Conservation (phyloP, 2,797 vertebrate species). For the Pseudochirops cupreus region DNA sequence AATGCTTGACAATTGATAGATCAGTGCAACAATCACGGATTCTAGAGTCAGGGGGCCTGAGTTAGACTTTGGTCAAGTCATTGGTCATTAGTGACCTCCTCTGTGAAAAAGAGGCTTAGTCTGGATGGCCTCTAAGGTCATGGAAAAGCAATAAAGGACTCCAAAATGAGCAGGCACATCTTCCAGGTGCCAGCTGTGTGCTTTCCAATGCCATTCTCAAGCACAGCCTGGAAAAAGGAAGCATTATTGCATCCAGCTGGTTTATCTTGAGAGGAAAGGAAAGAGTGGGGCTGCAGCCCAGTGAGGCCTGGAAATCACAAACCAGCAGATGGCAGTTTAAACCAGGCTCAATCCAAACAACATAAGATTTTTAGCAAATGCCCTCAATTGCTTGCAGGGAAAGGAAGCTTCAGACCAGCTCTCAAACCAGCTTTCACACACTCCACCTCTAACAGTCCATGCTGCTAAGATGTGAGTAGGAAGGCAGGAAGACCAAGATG, state of each 20-base stretch:
- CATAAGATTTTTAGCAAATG: slow-evolving; percentile 69
- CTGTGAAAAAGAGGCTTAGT: neutral
- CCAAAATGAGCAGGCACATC: neutral
- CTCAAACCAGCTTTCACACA: slow-evolving; percentile 23
- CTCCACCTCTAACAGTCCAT: neutral
- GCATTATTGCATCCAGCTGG: slow-evolving; percentile 26
- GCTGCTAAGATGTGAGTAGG: slow-evolving; percentile 12
- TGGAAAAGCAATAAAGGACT: neutral
- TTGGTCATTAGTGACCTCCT: slow-evolving; percentile 3
- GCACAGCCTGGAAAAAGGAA: slow-evolving; percentile 45
- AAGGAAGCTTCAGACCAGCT: slow-evolving; percentile 60
- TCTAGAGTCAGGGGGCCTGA: neutral
- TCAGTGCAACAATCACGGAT: neutral
- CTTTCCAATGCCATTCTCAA: slow-evolving; percentile 57
- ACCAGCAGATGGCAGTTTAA: slow-evolving; percentile 84
- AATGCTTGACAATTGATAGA: neutral
- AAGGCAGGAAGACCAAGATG: neutral
- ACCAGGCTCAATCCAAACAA: slow-evolving; percentile 79
- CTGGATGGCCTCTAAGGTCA: neutral
- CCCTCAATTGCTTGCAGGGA: slow-evolving; percentile 62
- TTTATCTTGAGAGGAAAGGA: slow-evolving; percentile 75
- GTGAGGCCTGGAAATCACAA: slow-evolving; percentile 74
- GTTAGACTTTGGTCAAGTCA: slow-evolving; percentile 13
- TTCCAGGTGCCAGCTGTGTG: slow-evolving; percentile 31
- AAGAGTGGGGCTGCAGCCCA: slow-evolving; percentile 71